Percentiles rank a stretch among this genome's conserved stretches.
These are phyloP conservation scores for Sphenopsis melanotis DNA, from an alignment of 2,797 vertebrate species.

Conservation along the genomic window DNA sequence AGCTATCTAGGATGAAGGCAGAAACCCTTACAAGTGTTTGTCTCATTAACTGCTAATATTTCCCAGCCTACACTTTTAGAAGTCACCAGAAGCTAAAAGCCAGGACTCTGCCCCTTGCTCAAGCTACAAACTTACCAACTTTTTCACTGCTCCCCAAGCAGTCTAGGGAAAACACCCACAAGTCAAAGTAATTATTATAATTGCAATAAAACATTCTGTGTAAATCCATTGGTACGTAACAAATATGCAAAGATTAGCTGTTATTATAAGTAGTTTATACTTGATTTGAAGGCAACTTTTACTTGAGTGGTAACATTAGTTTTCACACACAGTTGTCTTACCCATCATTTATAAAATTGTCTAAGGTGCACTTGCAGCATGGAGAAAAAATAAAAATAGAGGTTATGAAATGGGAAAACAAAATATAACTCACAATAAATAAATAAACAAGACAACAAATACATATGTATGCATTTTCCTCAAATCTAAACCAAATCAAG, in stretches of 20 bases:
- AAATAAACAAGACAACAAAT: not conserved
- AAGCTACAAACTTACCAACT: not conserved
- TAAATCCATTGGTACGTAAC: not conserved
- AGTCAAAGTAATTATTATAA: not conserved
- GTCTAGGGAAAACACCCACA: slow-evolving; percentile 12
- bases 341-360: slow-evolving; percentile 83
- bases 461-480: not conserved
- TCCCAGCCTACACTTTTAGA: not conserved
- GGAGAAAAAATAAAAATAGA: slow-evolving; percentile 75
- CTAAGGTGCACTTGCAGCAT: slow-evolving; percentile 84
- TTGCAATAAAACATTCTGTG: not conserved
- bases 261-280: not conserved
- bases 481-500: not conserved
- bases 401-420: slow-evolving; percentile 69
- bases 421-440: slow-evolving; percentile 36
- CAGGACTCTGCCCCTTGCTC: not conserved
- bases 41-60: not conserved
- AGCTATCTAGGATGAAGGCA: not conserved
- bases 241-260: not conserved
- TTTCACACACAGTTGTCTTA: slow-evolving; percentile 73
- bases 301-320: slow-evolving; percentile 42
- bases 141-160: not conserved
- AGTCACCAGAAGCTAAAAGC: not conserved
- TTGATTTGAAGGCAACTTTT: slow-evolving; percentile 10
- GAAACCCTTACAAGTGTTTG: not conserved